Evolutionary conservation across 2,113 vertebrate species (phyloP), one percentile per base, ranked within the genome.

Genomic region (Melanerpes formicivorus): DNA sequence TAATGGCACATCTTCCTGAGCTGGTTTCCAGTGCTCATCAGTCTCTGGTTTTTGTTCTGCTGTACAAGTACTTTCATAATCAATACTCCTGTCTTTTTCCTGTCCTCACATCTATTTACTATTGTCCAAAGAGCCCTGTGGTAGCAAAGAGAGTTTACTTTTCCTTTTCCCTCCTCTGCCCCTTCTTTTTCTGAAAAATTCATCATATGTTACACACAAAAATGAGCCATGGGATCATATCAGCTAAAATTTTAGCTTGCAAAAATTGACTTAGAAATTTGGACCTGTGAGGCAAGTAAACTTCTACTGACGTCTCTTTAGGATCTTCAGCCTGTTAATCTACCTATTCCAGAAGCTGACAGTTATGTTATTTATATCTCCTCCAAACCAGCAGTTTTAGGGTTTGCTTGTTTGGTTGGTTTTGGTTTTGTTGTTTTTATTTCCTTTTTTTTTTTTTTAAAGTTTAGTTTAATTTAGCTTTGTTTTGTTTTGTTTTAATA

Each of bases 1-100:
- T 80, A 65, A 75, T 25, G 64, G 16, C 18, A 26, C 11, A 71
- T 27, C 19, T 94, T 74, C 37, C 30, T 52, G 55, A 52, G 29
- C 30, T 80, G 44, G 25, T 77, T 52, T 64, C 34, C 32, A 42
- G 32, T 15, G 12, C 12, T 42, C 10, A 10, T 42, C 69, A 59
- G 37, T 40, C 17, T 76, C 42, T 44, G 18, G 5, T 75, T 89
- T 84, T 29, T 83, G 42, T 86, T 76, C 42, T 80, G 48, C 27
- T 54, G 14, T 27, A 8, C 6, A 0, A 54, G 55, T 69, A 44
- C 37, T 59, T 69, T 18, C 0, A 0, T 62, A 64, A 73, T 46
- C 32, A n/a, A 11, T 32, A 18, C 11, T 86, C 8, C 37, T 48
- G 8, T 64, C 30, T 64, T 87, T 76, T 78, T 80, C 52, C 23